phyloP scores from a whole-genome alignment of 2,888 invertebrate species.

The Cinara cedri region DNA sequence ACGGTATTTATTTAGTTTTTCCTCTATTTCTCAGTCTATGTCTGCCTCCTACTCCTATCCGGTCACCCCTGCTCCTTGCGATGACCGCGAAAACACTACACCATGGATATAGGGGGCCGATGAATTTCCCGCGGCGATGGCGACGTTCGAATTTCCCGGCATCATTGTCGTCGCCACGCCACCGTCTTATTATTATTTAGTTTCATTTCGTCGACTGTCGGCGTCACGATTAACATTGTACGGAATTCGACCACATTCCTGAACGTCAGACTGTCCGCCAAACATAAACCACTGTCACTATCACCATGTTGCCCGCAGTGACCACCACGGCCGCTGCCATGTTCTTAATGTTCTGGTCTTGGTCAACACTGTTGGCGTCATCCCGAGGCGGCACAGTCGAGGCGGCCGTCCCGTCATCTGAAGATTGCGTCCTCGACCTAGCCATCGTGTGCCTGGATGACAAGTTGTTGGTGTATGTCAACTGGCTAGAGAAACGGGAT shows the following conservation, averaged over 20 bases:
- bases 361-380: neutral
- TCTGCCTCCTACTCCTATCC: neutral
- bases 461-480: constrained; percentile 67
- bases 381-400: constrained; percentile 60
- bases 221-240: neutral
- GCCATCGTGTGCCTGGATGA: constrained; percentile 68
- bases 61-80: neutral
- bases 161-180: neutral
- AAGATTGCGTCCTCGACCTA: constrained; percentile 66
- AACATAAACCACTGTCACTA: neutral
- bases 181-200: neutral
- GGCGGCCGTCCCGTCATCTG: constrained; percentile 66
- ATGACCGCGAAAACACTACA: constrained; percentile 2
- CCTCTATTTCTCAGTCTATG: neutral
- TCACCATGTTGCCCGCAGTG: neutral
- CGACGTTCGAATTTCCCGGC: constrained; percentile 28
- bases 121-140: neutral
- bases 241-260: neutral
- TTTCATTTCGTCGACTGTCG: constrained; percentile 12
- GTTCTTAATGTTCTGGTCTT: neutral
- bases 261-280: neutral
- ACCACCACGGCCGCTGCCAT: neutral
- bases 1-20: constrained; percentile 12
- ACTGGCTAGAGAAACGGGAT: constrained; percentile 66
- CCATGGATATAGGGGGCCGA: neutral